Conservation (phyloP, 2,888 invertebrate genomes). For the Eupithecia pulchellata region DNA sequence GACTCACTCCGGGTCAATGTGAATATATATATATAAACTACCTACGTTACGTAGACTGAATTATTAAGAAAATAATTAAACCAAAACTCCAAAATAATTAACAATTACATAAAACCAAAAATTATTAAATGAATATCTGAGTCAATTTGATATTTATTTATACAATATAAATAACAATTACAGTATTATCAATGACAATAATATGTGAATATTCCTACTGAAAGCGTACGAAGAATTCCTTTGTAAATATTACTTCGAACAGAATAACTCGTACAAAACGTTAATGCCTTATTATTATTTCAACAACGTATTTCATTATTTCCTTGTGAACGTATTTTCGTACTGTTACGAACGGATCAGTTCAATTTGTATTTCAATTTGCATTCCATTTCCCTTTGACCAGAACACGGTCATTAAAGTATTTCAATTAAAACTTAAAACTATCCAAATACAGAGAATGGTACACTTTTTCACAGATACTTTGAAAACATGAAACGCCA, state of each 20-base stretch:
- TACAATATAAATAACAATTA: not conserved
- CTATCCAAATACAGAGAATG: not conserved
- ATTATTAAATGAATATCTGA: not conserved
- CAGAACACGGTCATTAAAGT: conserved; percentile 13
- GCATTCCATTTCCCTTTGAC: conserved; percentile 13
- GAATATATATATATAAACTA: too few relatives aligned
- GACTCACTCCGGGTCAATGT: too few relatives aligned
- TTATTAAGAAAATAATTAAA: too few relatives aligned
- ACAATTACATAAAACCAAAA: not conserved
- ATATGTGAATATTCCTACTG: not conserved
- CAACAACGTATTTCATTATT: conserved; percentile 10
- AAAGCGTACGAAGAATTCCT: not conserved
- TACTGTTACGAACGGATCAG: conserved; percentile 6
- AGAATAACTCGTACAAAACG: conserved; percentile 3
- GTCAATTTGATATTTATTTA: not conserved
- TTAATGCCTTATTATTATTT: conserved; percentile 6
- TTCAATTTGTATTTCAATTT: conserved; percentile 15
- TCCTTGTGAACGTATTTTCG: not conserved
- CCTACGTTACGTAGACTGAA: not conserved
- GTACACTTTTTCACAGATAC: not conserved
- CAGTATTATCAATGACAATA: not conserved
- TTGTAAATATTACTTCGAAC: conserved; percentile 2
- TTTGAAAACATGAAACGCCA: not conserved
- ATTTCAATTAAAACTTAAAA: conserved; percentile 8
- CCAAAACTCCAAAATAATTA: not conserved